Evolutionary conservation across 1,140 invertebrate genomes (phyloP), one percentile per base, ranked within the genome.

Genomic region (Andricus grossulariae): DNA sequence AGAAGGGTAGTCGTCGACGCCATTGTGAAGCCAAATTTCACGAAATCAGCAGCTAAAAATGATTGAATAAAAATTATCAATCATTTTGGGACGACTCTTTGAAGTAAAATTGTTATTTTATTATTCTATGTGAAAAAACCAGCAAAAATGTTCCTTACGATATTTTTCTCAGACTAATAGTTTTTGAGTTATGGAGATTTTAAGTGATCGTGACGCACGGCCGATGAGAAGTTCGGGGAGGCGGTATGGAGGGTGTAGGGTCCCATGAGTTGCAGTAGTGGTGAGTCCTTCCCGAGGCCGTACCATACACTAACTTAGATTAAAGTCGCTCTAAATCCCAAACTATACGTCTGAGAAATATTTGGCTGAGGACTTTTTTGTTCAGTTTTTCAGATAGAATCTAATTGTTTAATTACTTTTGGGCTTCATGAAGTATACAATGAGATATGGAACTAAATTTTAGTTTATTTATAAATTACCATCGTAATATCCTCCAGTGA

Each of bases 401-500:
- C 6, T 0, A 16, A 4, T 16, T 16, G 13, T 5, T 6, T 25
- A 60, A 60, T 25, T 13, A 60, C 13, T 21, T 11, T 18, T 25
- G 5, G 18, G 21, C 18, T 0, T 39, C 7, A 39, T 39, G 39
- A 39, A 3, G 1, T 5, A 32, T 32, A 45, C 7, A 45, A 45
- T 45, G 10, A 45, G 6, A 11, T 32, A 18, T 5, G 50, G 1
- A 57, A 57, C 10, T 45, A 19, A 70, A 78, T 21, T 71, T 50
- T 19, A 13, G 5, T n/a, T 39, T 39, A 72, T 55, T 51, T 15
- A 71, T 19, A 16, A 19, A 21, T 79, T 78, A 94, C 94, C 94
- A 82, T 95, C 94, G 83, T 95, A 95, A 88, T 94, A 95, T 66
- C 94, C 94, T 57, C 94, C 94, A 15, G 91, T 93, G 12, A 95